Evolutionary conservation across 2,113 vertebrate genomes (phyloP).

Genomic region (Progne subis): DNA sequence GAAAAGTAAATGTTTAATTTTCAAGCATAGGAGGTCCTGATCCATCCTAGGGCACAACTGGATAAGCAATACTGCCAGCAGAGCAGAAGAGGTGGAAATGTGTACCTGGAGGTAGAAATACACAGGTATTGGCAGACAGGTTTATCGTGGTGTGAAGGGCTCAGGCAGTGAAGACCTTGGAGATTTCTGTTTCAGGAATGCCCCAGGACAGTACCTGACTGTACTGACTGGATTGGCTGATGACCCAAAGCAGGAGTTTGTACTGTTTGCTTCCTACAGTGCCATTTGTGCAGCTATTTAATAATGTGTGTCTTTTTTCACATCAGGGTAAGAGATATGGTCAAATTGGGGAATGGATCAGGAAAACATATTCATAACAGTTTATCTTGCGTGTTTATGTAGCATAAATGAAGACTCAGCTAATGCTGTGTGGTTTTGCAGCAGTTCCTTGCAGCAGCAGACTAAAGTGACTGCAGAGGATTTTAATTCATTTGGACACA

Average conservation of each 20-base stretch:
- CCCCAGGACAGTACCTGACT: background rate
- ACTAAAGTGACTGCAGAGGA: background rate
- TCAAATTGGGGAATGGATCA: background rate
- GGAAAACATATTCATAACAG: background rate
- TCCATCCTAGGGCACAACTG: background rate
- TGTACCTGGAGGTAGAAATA: background rate
- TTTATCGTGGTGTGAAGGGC: background rate
- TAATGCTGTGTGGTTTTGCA: background rate
- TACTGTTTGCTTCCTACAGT: background rate
- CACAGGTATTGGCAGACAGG: background rate
- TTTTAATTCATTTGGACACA: conserved; percentile 2
- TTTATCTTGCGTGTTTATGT: background rate
- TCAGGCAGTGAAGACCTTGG: background rate
- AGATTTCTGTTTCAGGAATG: background rate
- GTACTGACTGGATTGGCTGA: background rate
- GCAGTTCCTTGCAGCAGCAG: background rate
- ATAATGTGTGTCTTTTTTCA: background rate
- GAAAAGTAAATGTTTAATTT: background rate
- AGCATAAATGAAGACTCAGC: background rate
- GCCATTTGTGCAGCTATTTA: background rate
- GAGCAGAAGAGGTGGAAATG: background rate
- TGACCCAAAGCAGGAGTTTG: background rate
- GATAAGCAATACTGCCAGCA: background rate
- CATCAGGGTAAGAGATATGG: background rate
- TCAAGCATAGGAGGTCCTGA: background rate